Base-by-base conservation (phyloP, 2,888 invertebrate genomes). In the Halocaridina rubra region DNA sequence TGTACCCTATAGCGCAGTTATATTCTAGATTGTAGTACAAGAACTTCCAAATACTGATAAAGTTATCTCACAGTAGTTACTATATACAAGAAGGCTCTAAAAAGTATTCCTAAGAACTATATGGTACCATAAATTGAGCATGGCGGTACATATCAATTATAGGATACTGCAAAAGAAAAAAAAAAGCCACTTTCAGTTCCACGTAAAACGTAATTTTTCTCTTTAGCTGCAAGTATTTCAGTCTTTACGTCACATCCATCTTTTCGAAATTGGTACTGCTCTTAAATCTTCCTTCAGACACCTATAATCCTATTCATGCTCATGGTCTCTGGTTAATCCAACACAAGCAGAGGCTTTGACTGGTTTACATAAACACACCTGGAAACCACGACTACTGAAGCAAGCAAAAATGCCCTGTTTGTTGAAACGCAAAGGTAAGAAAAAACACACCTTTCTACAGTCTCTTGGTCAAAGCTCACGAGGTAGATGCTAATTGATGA, bases 351-450 rank as follows among this genome's bases (percentile, higher is more conserved):
- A 33, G 29, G 53, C 53, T n/a, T 53, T 16, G 53, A 53, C 53
- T 53, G 19, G 19, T 53, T n/a, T n/a, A n/a, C n/a, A n/a, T n/a
- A n/a, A 19, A 53, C 53, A 53, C 53, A 53, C 53, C 19, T 5
- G 59, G 46, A 29, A 72, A 64, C 75, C 75, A 76, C n/a, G n/a
- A n/a, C 67, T 76, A 71, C 69, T 57, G 22, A 53, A 75, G 57
- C 57, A 64, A 81, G 76, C 64, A n/a, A 80, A 75, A 82, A 82
- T 82, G 82, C 77, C 77, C 77, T 29, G 59, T 57, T 57, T 33
- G 30, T 82, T 71, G 81, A 64, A 64, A 39, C 71, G 29, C 32
- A 77, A 16, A 59, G 82, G 77, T 30, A 30, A 77, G 71, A 71
- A 53, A n/a, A n/a, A n/a, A n/a, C n/a, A n/a, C n/a, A n/a, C n/a